Base-by-base conservation (phyloP, 1,140 invertebrate species). In the Drosophila insularis region DNA sequence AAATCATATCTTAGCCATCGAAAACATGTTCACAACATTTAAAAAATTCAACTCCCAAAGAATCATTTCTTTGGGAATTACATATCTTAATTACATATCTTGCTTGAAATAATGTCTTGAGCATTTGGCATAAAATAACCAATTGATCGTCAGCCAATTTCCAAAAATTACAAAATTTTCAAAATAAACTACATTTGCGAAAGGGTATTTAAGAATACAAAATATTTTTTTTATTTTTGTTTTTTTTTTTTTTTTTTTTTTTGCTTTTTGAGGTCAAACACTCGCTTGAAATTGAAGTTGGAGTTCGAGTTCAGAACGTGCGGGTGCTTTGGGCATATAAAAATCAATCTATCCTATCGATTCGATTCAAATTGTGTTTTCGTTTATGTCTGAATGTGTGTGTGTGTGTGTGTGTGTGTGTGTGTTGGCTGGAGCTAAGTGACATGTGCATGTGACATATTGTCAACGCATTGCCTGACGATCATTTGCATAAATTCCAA, bases 371-470 rank as follows among this genome's bases (percentile, higher is more conserved):
- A 69, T 69, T 70, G 66, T 60, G 35, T 43, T 55, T 27, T 23
- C 5, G 17, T 67, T 3, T 14, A 21, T 53, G 37, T 71, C n/a
- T 66, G 37, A 13, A 21, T 53, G 37, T 71, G 19, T 66, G 37
- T 63, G 43, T 60, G 19, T 64, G 72, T 77, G 55, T 75, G 65
- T 64, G 17, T 31, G 55, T 53, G 21, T 74, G 21, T 64, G 32
- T 64, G 43, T 63, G 56, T 78, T 80, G 74, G 59, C 43, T 40
- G 68, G 70, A 27, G 62, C 70, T 87, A 87, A 89, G 84, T 89
- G 84, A 89, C 84, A 89, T 89, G 84, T 89, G 84, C 84, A 89
- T 89, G 84, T 89, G 84, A 89, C 84, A 89, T 89, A 89, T 89
- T 89, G 84, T 89, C 84, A 89, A 89, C 84, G 84, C 84, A 89